Evolutionary conservation across 2,888 invertebrate species (phyloP), one percentile per base, ranked within the genome.

Genomic region (Caenorhabditis zanzibari): DNA sequence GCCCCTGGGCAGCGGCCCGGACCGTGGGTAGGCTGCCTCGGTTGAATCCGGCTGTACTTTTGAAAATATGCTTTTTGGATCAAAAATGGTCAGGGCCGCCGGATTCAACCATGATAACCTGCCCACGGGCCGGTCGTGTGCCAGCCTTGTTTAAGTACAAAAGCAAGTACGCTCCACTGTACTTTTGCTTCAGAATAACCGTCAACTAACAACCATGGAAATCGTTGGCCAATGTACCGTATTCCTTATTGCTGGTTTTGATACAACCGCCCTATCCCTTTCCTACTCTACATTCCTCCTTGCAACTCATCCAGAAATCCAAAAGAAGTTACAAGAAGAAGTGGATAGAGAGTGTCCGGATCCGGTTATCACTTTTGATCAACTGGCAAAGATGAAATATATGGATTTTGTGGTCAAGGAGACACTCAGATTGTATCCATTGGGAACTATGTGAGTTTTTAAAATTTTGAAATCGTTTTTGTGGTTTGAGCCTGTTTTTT

Each of bases 231-330:
- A 93, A 74, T 90, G 92, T 6, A 92, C 93, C 77, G 90, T 94
- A 2, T 94, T 94, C 85, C 88, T 94, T 35, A 84, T 94, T 58
- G 94, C 93, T 22, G 94, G 94, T 0, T 94, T 93, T 83, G 94
- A 94, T 85, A 94, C 94, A 0, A 94, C 94, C 0, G 93, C 94
- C 10, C 93, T 93, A 2, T 92, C 93, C 3, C 88, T 94, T 10
- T 92, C 93, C 10, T 94, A 93, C 86, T 90, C 93, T 6, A 91
- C 93, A 71, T 93, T 93, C 84, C 92, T 93, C 64, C 90, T 94
- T 80, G 93, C 93, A 14, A 91, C 89, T 54, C 92, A 94, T 88
- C 93, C 92, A 19, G 80, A 84, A 59, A 73, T 81, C 7, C 75
- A 76, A 64, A 66, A 61, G 49, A 86, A 86, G 16, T 12, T 81